Evolutionary conservation across 2,797 vertebrate genomes (phyloP).

Genomic region (Urocyon cinereoargenteus): DNA sequence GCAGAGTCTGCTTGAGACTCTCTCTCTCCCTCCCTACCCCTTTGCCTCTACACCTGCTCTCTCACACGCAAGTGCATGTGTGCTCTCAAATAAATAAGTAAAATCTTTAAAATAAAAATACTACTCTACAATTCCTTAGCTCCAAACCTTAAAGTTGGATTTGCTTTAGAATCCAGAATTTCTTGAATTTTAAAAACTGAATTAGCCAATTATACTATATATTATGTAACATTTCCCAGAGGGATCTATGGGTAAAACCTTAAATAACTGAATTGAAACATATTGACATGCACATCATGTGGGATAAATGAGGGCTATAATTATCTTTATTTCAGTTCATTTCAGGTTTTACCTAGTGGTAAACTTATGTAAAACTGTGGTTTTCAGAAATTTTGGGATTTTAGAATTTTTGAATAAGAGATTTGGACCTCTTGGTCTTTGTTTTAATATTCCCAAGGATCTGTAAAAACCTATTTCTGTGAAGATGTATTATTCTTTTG

Average conservation of each 20-base stretch:
- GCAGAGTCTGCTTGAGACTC: background rate
- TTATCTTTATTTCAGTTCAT: conserved; percentile 37
- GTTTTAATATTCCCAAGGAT: conserved; percentile 23
- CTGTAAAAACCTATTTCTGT: background rate
- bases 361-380: background rate
- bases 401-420: background rate
- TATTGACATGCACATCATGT: background rate
- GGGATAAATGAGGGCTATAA: conserved; percentile 3
- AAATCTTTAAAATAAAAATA: background rate
- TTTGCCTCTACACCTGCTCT: background rate
- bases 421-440: background rate
- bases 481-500: background rate
- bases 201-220: background rate
- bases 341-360: background rate
- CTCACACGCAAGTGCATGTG: background rate
- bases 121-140: background rate
- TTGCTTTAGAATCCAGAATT: conserved; percentile 47
- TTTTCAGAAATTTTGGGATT: conserved; percentile 21
- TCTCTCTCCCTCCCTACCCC: background rate
- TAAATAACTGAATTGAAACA: conserved; percentile 38
- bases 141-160: background rate
- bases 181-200: conserved; percentile 41
- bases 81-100: background rate
- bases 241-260: background rate
- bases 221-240: background rate